Evolutionary conservation across 2,888 invertebrate species (phyloP), one percentile per base, ranked within the genome.

Genomic region (Nesidiocoris tenuis): DNA sequence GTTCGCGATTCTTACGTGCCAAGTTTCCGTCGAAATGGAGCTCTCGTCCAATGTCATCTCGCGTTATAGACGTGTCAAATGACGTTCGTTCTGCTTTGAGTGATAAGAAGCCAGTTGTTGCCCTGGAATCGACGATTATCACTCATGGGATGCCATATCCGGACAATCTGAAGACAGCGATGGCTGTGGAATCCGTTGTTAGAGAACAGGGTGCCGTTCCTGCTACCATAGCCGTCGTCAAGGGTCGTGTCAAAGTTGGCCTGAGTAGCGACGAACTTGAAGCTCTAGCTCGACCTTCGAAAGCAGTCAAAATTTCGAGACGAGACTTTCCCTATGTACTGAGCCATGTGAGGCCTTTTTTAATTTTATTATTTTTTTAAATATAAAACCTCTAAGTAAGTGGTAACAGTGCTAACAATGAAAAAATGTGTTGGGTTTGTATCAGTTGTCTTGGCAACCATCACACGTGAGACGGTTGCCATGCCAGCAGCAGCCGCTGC

Each of bases 141-240:
- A 98, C 98, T 0, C 98, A 99, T 85, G 99, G 99, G 59, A 95
- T 99, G 94, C 97, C 98, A 0, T 92, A 89, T 84, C 98, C 98
- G 0, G 86, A 91, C 70, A 99, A 99, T 85, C 85, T 96, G 66
- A 86, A 91, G 80, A 96, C 95, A 39, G 97, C 97, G 2, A 77
- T 89, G 57, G 87, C 89, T 82, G 92, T 97, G 0, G 95, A 98
- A 84, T 85, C 89, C 70, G 88, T 91, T 77, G 88, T 98, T 21
- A 87, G 91, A 81, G 82, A 87, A 79, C 80, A 93, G 90, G 95
- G 94, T 24, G 94, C 90, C 2, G 84, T 90, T 16, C 98, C 99
- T 39, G 98, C 98, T 0, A 98, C 98, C 0, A 90, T 98, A 81
- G 98, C 93, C 0, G 89, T 98, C 56, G 82, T 98, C 2, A 86